Conservation (phyloP, 2,113 vertebrate genomes). For the Panthera tigris region DNA sequence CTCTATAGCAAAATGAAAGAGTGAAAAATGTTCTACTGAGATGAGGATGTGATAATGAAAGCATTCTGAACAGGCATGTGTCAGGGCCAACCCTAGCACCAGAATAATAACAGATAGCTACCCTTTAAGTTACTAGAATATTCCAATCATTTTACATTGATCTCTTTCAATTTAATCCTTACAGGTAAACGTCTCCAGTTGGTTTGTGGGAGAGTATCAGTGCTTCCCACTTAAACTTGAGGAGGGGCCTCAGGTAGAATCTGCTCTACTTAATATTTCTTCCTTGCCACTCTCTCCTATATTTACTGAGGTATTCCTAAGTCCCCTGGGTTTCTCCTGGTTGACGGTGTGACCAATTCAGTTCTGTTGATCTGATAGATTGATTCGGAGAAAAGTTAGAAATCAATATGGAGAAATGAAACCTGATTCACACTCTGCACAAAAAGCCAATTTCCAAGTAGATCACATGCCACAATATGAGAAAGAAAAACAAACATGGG, state of each 20-base stretch:
- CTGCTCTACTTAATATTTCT: not conserved
- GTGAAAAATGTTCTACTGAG: not conserved
- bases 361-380: not conserved
- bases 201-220: not conserved
- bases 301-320: not conserved
- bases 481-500: not conserved
- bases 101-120: not conserved
- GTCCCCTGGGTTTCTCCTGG: not conserved
- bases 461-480: not conserved
- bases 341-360: not conserved
- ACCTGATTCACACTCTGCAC: not conserved
- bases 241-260: not conserved
- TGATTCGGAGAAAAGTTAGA: constrained; percentile 28
- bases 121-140: not conserved
- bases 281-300: not conserved
- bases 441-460: constrained; percentile 12
- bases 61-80: not conserved
- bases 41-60: not conserved
- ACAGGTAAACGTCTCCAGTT: not conserved
- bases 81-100: not conserved
- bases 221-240: not conserved
- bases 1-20: not conserved
- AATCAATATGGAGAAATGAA: constrained; percentile 2
- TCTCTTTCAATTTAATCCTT: constrained; percentile 9
- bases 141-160: not conserved